Evolutionary conservation across 2,888 invertebrate species (phyloP), one percentile per base, ranked within the genome.

Genomic region (Caenorhabditis imperialis): DNA sequence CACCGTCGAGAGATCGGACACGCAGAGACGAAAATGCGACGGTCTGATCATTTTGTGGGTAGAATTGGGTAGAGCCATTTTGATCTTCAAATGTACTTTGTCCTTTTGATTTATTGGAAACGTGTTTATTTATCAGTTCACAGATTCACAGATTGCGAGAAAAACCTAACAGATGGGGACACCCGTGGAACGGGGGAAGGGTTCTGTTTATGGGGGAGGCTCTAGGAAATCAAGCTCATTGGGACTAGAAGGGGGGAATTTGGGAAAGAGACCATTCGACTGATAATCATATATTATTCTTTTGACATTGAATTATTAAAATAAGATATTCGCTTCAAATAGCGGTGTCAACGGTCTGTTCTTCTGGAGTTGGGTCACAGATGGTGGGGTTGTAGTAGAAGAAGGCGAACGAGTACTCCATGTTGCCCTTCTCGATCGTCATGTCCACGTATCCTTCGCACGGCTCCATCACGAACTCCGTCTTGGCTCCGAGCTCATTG

Each of bases 351-450:
- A n/a, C n/a, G n/a, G n/a, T n/a, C n/a, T 40, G 53, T 4, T 74
- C 70, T 38, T 78, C 76, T 23, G 72, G 67, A 6, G 77, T 70
- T 33, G 77, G 69, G 25, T 83, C 83, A 53, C 85, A 85, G 44
- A 85, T 81, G 5, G 77, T 75, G 16, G 83, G 82, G 48, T 85
- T 85, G 67, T 83, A 85, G 72, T 85, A 85, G 77, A 85, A 85
- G 78, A 84, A 84, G 27, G 85, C 81, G 72, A 85, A 84, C 10
- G 83, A 82, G 74, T 85, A 85, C 62, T 85, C 85, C 38, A 85
- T 45, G 18, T 78, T 80, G 10, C 74, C 77, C 18, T 63, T 70
- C 54, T 85, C 84, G 8, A 84, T 71, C 1, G 83, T 85, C 72
- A 85, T 78, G 53, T 85, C 85, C 35, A 82, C 80, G 61, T 81